Base-by-base conservation (phyloP, 2,888 invertebrate genomes). In the Dichetophora obliterata region DNA sequence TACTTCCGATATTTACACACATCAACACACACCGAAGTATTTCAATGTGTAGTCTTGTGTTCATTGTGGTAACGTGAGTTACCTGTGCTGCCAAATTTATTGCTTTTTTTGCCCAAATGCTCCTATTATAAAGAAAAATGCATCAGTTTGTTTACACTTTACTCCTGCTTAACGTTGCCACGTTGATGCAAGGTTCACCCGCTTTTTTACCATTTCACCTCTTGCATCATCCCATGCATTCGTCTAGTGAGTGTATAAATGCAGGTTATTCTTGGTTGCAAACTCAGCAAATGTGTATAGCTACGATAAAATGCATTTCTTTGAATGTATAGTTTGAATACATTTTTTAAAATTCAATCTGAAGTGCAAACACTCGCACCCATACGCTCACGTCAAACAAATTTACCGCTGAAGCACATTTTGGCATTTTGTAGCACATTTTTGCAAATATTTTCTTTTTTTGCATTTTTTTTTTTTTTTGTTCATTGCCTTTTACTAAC, bases 11-110 rank as follows among this genome's bases (percentile, higher is more conserved):
- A 24, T 59, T 5, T 11, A 59, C 24, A 22, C 22, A 59, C 3
- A 59, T 14, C 27, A 14, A 9, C 27, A 16, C 59, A 27, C 24
- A 27, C 24, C 11, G 27, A 59, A 3, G 5, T 5, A 31, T 4
- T 3, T 31, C 31, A 59, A 27, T 19, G 5, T 54, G 54, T 24
- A 11, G 24, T 22, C 27, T 27, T 6, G 24, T 27, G 24, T 27
- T 22, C 16, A 8, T 16, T 59, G 59, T 59, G 24, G 24, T 14
- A 59, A 31, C 37, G 43, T 22, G 22, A 16, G 34, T 19, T 66
- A 66, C 43, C 66, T 66, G 8, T 43, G 43, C 22, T 22, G 11
- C 27, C 43, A 37, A 66, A 66, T 66, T 66, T 66, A 66, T 43
- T 43, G 43, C 43, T n/a, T 66, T 66, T 66, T 66, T 66, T 22